Evolutionary conservation across 2,797 vertebrate genomes (phyloP).

Genomic region (Chaetodon trifasciatus): DNA sequence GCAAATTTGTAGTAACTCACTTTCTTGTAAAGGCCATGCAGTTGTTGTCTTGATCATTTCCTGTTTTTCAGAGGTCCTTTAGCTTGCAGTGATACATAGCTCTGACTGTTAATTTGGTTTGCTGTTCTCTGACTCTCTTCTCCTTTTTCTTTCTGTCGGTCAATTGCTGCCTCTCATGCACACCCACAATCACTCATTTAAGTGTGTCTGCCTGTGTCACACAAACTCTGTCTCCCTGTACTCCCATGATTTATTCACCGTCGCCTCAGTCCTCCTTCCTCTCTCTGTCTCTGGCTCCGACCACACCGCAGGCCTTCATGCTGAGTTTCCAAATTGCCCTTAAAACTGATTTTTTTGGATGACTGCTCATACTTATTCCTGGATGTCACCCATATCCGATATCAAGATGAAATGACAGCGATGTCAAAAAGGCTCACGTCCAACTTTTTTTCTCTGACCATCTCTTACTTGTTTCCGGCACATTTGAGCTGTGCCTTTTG

Average conservation of each 20-base stretch:
- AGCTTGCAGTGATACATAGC: constrained; percentile 22
- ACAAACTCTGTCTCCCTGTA: constrained; percentile 9
- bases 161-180: constrained; percentile 22
- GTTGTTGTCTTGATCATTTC: constrained; percentile 16
- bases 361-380: constrained; percentile 43
- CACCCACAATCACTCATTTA: constrained; percentile 30
- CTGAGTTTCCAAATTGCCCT: constrained; percentile 32
- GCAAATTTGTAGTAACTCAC: background rate
- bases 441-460: background rate
- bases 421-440: constrained; percentile 29
- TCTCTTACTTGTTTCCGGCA: constrained; percentile 16
- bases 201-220: constrained; percentile 23
- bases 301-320: constrained; percentile 10
- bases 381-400: constrained; percentile 25
- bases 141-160: constrained; percentile 2
- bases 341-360: constrained; percentile 24
- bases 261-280: background rate
- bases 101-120: constrained; percentile 19
- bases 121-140: background rate
- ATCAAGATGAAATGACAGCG: constrained; percentile 44
- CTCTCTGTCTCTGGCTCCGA: background rate
- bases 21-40: constrained; percentile 9
- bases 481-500: constrained; percentile 29
- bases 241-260: constrained; percentile 46
- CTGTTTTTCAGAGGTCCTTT: constrained; percentile 15